Evolutionary conservation across 1,140 invertebrate species (phyloP).

Genomic region (Lethrus apterus): DNA sequence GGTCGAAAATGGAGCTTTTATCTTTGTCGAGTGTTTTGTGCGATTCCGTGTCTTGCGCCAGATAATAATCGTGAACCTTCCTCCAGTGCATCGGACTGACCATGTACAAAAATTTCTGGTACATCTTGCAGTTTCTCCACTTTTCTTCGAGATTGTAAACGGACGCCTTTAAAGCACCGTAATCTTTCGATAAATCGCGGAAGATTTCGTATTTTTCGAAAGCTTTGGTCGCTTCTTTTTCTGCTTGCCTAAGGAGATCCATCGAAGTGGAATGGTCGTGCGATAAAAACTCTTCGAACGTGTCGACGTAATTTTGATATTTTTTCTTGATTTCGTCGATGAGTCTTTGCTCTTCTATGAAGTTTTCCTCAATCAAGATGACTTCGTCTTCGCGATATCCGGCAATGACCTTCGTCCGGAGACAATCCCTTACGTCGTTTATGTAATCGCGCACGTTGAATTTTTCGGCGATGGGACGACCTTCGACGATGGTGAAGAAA

Average conservation of each 20-base stretch:
- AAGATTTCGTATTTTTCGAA: conserved; percentile 45
- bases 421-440: conserved; percentile 47
- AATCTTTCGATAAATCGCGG: conserved; percentile 44
- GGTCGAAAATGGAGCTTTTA: conserved; percentile 25
- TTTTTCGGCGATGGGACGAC: conserved; percentile 41
- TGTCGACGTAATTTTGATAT: conserved; percentile 48
- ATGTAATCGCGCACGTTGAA: conserved; percentile 49
- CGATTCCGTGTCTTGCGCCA: background rate
- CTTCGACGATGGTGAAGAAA: conserved; percentile 52
- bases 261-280: conserved; percentile 55
- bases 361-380: conserved; percentile 51
- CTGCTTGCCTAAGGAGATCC: conserved; percentile 46
- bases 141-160: conserved; percentile 55
- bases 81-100: conserved; percentile 53
- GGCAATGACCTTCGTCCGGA: conserved; percentile 47
- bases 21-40: background rate
- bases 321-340: conserved; percentile 48
- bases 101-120: conserved; percentile 56
- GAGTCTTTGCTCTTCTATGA: conserved; percentile 48
- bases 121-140: conserved; percentile 53
- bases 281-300: conserved; percentile 56
- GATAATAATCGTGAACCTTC: conserved; percentile 37
- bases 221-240: conserved; percentile 44
- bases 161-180: conserved; percentile 47
- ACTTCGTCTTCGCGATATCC: conserved; percentile 54